These are phyloP conservation scores for Mustela nigripes DNA, from an alignment of 2,113 vertebrate species.

Conservation along the genomic window DNA sequence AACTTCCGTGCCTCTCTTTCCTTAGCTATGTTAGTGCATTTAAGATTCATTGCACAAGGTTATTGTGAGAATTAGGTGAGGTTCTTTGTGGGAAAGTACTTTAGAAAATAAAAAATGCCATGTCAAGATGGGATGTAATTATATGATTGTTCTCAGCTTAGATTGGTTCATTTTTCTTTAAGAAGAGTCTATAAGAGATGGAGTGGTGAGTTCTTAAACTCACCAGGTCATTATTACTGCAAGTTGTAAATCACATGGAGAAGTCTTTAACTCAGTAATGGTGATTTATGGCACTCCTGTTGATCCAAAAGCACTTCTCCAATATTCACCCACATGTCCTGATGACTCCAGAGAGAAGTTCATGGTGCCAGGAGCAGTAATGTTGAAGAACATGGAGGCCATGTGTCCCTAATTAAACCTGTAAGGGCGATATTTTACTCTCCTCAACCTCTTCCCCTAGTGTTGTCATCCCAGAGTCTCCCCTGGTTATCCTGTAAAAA, in stretches of 20 bases:
- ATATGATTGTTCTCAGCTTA: slow-evolving; percentile 18
- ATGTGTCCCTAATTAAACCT: slow-evolving; percentile 45
- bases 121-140: neutral
- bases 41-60: neutral
- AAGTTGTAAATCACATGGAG: slow-evolving; percentile 62
- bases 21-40: neutral
- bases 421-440: slow-evolving; percentile 25
- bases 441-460: neutral
- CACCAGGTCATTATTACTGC: slow-evolving; percentile 43
- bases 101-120: neutral
- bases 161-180: slow-evolving; percentile 61
- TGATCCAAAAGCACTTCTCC: slow-evolving; percentile 33
- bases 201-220: slow-evolving; percentile 53
- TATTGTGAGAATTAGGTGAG: neutral
- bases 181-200: slow-evolving; percentile 28
- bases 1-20: neutral
- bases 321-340: neutral
- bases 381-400: neutral
- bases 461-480: slow-evolving; percentile 1
- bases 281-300: slow-evolving; percentile 48
- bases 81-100: neutral
- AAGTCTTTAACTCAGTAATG: slow-evolving; percentile 57
- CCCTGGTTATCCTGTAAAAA: neutral
- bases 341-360: slow-evolving; percentile 5
- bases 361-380: slow-evolving; percentile 34